phyloP scores from a whole-genome alignment of 2,797 vertebrate genomes.

The Leuciscus waleckii region DNA sequence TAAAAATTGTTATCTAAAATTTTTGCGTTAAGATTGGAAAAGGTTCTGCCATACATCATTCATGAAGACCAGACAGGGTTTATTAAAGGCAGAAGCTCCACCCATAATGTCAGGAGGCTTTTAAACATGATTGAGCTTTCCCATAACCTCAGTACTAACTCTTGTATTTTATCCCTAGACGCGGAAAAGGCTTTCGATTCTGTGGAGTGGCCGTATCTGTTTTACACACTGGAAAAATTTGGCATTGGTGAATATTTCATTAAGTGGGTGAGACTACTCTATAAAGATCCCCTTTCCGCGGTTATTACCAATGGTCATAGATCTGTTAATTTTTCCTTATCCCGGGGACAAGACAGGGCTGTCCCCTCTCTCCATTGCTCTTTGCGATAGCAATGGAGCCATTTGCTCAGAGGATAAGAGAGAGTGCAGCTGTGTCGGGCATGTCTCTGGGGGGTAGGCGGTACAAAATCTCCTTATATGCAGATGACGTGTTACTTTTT shows the following conservation, averaged over 20 bases:
- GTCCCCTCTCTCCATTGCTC: background rate
- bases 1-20: no score
- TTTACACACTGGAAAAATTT: background rate
- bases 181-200: background rate
- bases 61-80: no score
- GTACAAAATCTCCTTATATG: background rate
- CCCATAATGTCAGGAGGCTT: no score
- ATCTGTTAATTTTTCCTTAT: background rate
- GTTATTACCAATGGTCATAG: background rate
- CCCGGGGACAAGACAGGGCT: background rate
- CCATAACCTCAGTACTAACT: no score
- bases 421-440: background rate
- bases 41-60: no score
- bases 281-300: no score
- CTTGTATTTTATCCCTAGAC: no score
- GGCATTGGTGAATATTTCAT: no score
- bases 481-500: background rate
- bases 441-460: background rate
- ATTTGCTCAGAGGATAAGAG: background rate
- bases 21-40: no score
- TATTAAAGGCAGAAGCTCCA: no score
- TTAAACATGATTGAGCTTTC: no score
- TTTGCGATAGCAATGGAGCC: background rate
- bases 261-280: no score
- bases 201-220: background rate